Evolutionary conservation across 1,140 invertebrate species (phyloP).

Genomic region (Thaumetopoea pityocampa): DNA sequence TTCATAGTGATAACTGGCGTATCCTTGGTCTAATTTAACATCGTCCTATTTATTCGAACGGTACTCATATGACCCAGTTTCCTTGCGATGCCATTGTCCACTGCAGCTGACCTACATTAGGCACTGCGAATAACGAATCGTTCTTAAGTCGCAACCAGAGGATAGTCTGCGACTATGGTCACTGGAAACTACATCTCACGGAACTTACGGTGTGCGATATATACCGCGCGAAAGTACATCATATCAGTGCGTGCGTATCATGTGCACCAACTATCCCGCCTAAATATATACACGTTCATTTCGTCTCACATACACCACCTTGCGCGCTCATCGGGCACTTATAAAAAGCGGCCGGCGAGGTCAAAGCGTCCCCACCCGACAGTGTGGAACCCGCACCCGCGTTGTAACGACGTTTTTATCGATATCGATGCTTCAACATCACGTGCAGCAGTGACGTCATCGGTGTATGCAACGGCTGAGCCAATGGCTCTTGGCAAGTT

Average conservation of each 20-base stretch:
- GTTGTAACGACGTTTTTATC: slow-evolving; percentile 54
- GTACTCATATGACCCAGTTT: slow-evolving; percentile 52
- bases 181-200: slow-evolving; percentile 1
- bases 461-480: slow-evolving; percentile 48
- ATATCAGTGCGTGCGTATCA: slow-evolving; percentile 23
- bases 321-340: slow-evolving; percentile 65
- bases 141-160: neutral
- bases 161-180: slow-evolving; percentile 15
- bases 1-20: slow-evolving; percentile 5
- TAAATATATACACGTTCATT: slow-evolving; percentile 64
- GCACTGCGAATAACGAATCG: slow-evolving; percentile 24
- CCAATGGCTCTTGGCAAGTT: slow-evolving; percentile 65
- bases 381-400: slow-evolving; percentile 59
- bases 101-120: slow-evolving; percentile 45
- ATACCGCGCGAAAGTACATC: no score
- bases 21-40: slow-evolving; percentile 45
- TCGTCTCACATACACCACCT: slow-evolving; percentile 51
- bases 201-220: no score
- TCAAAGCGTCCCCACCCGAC: slow-evolving; percentile 49
- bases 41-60: slow-evolving; percentile 43
- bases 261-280: slow-evolving; percentile 33
- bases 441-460: slow-evolving; percentile 61
- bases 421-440: slow-evolving; percentile 53
- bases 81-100: slow-evolving; percentile 31
- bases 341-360: slow-evolving; percentile 69